Evolutionary conservation across 2,888 invertebrate genomes (phyloP), one percentile per base, ranked within the genome.

Genomic region (Carpatolechia fugitivella): DNA sequence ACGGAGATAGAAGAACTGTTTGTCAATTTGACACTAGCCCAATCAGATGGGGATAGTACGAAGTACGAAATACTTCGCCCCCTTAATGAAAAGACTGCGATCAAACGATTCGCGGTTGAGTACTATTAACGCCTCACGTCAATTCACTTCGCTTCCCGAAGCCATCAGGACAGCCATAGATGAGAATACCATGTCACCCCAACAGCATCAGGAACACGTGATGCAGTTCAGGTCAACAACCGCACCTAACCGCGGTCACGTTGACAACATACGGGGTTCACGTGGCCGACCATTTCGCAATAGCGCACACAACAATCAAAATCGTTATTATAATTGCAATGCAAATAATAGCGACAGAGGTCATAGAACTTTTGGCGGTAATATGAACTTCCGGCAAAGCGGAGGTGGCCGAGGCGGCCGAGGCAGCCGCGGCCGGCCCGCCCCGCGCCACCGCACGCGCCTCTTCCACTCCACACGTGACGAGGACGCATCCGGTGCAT

Each of bases 21-120:
- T 8, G 50, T 50, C 4, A 36, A 50, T 13, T 50, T 50, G 24
- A 50, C 36, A 1, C 3, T 50, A 11, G n/a, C n/a, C n/a, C n/a
- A n/a, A n/a, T n/a, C n/a, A n/a, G n/a, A n/a, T n/a, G n/a, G n/a
- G n/a, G n/a, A 49, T 7, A 10, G 7, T 10, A 18, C 6, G 3
- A 49, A 36, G n/a, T 50, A n/a, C n/a, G 24, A 50, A 11, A 24
- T 50, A 6, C 16, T 50, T 1, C 50, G 36, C 0, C 50, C 36
- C 1, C 16, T 50, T 0, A 50, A 50, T 14, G 50, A 50, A 24
- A 50, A 50, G 14, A 20, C 20, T n/a, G 50, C 50, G 16, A 50
- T 50, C 11, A 50, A 35, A 24, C 20, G 50, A n/a, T 50, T 50
- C 14, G 50, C 24, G 1, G 36, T 36, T 36, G 36, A 50, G 50